Percentiles rank a stretch among this genome's conserved stretches.
These are phyloP conservation scores for Muntiacus reevesi DNA, from an alignment of 2,113 vertebrate species.

Conservation along the genomic window DNA sequence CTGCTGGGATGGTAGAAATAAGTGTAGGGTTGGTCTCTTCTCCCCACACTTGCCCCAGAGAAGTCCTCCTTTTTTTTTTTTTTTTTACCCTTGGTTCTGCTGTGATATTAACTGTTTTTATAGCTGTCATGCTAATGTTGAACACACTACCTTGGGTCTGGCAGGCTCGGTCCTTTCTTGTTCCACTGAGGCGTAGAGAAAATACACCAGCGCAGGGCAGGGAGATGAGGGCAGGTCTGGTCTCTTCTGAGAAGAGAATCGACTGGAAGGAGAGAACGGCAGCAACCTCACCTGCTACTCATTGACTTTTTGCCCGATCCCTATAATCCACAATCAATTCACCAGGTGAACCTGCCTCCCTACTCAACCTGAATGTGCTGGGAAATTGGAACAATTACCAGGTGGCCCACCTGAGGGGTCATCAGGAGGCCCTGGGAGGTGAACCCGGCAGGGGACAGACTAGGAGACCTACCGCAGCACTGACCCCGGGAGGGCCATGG, in stretches of 20 bases:
- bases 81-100: neutral
- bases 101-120: neutral
- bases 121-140: neutral
- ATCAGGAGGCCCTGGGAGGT: neutral
- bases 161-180: neutral
- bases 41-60: neutral
- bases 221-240: neutral
- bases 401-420: neutral
- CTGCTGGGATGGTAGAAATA: neutral
- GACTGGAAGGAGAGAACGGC: neutral
- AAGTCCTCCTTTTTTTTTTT: neutral
- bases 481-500: neutral
- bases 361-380: neutral
- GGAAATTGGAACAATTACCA: rapidly evolving
- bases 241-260: neutral
- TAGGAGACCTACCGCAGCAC: rapidly evolving
- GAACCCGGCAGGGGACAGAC: neutral
- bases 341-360: rapidly evolving
- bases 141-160: neutral
- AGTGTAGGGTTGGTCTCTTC: neutral
- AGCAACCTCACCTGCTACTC: neutral
- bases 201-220: rapidly evolving
- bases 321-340: neutral
- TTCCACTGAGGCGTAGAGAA: neutral
- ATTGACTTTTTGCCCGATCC: neutral